Evolutionary conservation across 2,113 vertebrate genomes (phyloP).

Genomic region (Cariama cristata): DNA sequence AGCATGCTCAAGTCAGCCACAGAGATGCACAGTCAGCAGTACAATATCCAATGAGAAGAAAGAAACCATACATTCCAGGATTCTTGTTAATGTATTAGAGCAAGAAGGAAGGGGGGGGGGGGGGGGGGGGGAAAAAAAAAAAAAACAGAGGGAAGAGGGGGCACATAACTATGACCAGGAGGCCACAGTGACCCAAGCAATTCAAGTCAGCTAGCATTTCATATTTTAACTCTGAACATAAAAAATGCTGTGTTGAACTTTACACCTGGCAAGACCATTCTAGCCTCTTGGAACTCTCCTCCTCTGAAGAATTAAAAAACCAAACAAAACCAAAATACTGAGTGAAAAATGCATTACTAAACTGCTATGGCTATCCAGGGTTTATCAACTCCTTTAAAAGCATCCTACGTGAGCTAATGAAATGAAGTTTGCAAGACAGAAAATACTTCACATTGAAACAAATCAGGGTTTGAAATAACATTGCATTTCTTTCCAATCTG

Average conservation of each 20-base stretch:
- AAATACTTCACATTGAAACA: not conserved
- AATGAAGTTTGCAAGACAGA: not conserved
- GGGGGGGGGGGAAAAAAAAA: not conserved
- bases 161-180: not conserved
- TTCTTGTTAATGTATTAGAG: slow-evolving; percentile 46
- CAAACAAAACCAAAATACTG: not conserved
- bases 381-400: not conserved
- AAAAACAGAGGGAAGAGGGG: accelerated
- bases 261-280: not conserved
- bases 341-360: not conserved
- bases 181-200: slow-evolving; percentile 7
- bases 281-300: not conserved
- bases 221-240: slow-evolving; percentile 28
- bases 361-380: not conserved
- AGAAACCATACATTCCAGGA: slow-evolving; percentile 19
- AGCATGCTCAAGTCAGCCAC: slow-evolving; percentile 51
- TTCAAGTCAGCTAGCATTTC: not conserved
- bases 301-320: not conserved
- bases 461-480: not conserved
- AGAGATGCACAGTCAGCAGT: slow-evolving; percentile 18
- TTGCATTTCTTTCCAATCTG: not conserved
- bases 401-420: not conserved
- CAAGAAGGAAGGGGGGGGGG: not conserved
- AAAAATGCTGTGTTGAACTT: slow-evolving; percentile 58
- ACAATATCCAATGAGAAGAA: not conserved